These are phyloP conservation scores for Myoxocephalus aenaeus DNA, from an alignment of 2,797 vertebrate species.

Conservation along the genomic window DNA sequence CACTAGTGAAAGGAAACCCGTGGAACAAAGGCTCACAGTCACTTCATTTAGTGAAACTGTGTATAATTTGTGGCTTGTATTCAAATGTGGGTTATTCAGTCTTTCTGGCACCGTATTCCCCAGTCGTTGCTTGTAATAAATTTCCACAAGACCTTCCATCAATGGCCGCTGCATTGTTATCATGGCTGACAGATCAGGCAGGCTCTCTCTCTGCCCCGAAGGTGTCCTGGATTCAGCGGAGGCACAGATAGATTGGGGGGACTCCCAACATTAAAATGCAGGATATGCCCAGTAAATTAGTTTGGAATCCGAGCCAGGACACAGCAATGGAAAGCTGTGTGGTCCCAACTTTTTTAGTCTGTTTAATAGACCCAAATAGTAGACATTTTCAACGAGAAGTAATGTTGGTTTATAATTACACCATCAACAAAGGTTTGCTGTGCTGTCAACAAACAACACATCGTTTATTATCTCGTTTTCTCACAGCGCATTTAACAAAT, in stretches of 20 bases:
- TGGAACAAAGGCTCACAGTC: slow-evolving; percentile 89
- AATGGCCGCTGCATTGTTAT: slow-evolving; percentile 79
- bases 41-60: slow-evolving; percentile 89
- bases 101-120: slow-evolving; percentile 74
- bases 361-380: slow-evolving; percentile 48
- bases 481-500: not conserved
- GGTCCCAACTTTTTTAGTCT: slow-evolving; percentile 44
- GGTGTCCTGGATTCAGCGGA: slow-evolving; percentile 76
- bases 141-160: slow-evolving; percentile 79
- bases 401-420: slow-evolving; percentile 49
- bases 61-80: slow-evolving; percentile 91
- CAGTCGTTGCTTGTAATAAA: slow-evolving; percentile 77
- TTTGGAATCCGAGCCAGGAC: slow-evolving; percentile 66
- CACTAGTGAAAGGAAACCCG: slow-evolving; percentile 87
- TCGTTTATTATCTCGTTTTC: not conserved
- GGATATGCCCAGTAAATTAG: slow-evolving; percentile 61
- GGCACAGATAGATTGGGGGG: slow-evolving; percentile 60
- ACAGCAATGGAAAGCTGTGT: slow-evolving; percentile 43
- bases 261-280: slow-evolving; percentile 75
- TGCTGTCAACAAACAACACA: slow-evolving; percentile 12
- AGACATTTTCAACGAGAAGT: slow-evolving; percentile 30
- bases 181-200: slow-evolving; percentile 72
- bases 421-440: slow-evolving; percentile 26
- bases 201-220: slow-evolving; percentile 69
- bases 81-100: slow-evolving; percentile 85